A percentile compares a stretch with the other conserved stretches of the same genome.
Conservation (phyloP, 2,888 invertebrate species). For the Drosophila subquinaria region DNA sequence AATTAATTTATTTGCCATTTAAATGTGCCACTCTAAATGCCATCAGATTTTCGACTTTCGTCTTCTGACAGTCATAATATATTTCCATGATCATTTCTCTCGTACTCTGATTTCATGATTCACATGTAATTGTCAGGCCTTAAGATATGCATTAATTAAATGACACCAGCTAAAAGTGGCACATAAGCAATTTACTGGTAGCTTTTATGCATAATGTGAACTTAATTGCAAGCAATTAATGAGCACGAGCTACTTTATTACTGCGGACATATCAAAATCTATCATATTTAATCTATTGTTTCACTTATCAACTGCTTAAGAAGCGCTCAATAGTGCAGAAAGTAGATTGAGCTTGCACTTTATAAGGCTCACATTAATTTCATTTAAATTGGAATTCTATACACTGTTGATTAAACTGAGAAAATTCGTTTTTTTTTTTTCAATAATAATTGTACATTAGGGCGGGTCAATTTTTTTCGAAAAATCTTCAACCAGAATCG, state of each 20-base stretch:
- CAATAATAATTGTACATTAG: too few relatives aligned
- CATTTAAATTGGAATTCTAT: neutral
- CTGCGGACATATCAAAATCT: neutral
- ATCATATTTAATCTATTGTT: neutral
- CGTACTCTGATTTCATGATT: slow-evolving; percentile 4
- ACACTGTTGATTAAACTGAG: too few relatives aligned
- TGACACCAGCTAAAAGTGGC: neutral
- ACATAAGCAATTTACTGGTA: neutral
- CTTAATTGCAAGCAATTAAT: slow-evolving; percentile 2
- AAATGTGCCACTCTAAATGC: slow-evolving; percentile 21
- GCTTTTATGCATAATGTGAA: slow-evolving; percentile 1
- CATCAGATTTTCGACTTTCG: slow-evolving; percentile 24
- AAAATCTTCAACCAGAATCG: too few relatives aligned
- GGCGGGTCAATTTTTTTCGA: too few relatives aligned
- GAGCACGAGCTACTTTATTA: neutral
- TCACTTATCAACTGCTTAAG: neutral
- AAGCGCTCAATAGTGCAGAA: too few relatives aligned
- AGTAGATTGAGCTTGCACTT: neutral
- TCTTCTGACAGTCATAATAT: slow-evolving; percentile 17
- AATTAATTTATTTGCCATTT: slow-evolving; percentile 45
- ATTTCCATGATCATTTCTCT: neutral
- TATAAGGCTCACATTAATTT: neutral
- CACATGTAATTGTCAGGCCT: slow-evolving; percentile 16
- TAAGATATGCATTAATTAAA: slow-evolving; percentile 3
- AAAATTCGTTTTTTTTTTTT: too few relatives aligned